Evolutionary conservation across 1,140 invertebrate genomes (phyloP).

Genomic region (Tetramorium simillimum): DNA sequence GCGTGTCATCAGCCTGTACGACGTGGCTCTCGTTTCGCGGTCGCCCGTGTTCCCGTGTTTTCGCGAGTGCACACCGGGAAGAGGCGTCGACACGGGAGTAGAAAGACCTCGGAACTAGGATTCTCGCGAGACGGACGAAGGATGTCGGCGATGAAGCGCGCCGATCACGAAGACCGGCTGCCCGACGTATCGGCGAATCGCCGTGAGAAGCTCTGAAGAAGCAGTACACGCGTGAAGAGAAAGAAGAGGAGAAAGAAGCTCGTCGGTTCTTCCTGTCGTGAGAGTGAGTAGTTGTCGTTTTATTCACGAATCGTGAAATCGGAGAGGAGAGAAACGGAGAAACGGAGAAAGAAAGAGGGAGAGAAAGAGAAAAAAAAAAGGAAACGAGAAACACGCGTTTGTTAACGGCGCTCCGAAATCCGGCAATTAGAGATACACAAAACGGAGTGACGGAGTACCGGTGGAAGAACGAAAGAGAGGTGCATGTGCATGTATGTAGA

Average conservation of each 20-base stretch:
- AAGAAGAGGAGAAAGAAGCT: constrained; percentile 28
- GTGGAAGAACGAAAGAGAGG: constrained; percentile 35
- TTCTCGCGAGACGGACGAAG: not conserved
- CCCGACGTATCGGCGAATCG: constrained; percentile 14
- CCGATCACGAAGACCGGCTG: constrained; percentile 42
- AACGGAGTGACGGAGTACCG: constrained; percentile 22
- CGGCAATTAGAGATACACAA: constrained; percentile 30
- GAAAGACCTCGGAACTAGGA: not conserved
- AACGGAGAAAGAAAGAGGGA: not conserved
- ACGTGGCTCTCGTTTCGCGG: constrained; percentile 29
- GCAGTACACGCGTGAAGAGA: constrained; percentile 41
- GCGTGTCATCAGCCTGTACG: constrained; percentile 36
- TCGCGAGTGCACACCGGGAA: constrained; percentile 11
- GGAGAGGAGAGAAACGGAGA: constrained; percentile 20
- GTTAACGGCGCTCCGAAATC: constrained; percentile 14
- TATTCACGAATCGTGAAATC: not conserved
- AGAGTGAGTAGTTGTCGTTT: constrained; percentile 65
- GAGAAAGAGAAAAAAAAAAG: not conserved
- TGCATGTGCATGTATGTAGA: constrained; percentile 52
- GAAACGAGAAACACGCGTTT: constrained; percentile 4
- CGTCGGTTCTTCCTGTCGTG: constrained; percentile 55
- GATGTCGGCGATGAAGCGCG: constrained; percentile 24
- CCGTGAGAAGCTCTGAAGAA: constrained; percentile 27
- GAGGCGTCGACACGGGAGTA: not conserved
- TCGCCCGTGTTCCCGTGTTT: constrained; percentile 21